Evolutionary conservation across 2,797 vertebrate genomes (phyloP).

Genomic region (Garrulus glandarius): DNA sequence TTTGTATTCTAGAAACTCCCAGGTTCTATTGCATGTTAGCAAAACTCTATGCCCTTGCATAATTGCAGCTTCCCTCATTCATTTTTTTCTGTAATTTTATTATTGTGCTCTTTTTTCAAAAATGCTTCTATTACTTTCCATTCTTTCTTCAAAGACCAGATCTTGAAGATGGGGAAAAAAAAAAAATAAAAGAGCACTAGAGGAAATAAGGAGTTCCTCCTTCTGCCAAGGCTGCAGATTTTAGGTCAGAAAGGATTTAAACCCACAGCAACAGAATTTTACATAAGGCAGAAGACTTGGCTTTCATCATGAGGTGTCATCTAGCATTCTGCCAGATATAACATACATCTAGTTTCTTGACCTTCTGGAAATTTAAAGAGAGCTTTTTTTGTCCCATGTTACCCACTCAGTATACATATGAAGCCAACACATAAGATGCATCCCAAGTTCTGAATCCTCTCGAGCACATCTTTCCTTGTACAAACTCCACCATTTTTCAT

Average conservation of each 20-base stretch:
- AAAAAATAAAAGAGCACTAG: no score
- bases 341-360: not conserved
- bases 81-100: not conserved
- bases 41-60: not conserved
- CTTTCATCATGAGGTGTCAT: not conserved
- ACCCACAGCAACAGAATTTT: not conserved
- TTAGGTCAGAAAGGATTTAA: not conserved
- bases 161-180: not conserved
- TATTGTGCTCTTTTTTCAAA: not conserved
- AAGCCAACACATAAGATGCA: not conserved
- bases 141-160: not conserved
- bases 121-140: not conserved
- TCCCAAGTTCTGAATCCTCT: not conserved
- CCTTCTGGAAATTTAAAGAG: not conserved
- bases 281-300: not conserved
- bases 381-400: not conserved
- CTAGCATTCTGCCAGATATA: not conserved
- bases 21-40: not conserved
- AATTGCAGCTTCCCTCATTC: not conserved
- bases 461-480: not conserved
- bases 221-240: not conserved
- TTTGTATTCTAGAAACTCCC: not conserved
- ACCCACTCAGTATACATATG: not conserved
- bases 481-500: not conserved
- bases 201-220: not conserved